Evolutionary conservation across 2,113 vertebrate genomes (phyloP).

Genomic region (Phylloscopus trochilus): DNA sequence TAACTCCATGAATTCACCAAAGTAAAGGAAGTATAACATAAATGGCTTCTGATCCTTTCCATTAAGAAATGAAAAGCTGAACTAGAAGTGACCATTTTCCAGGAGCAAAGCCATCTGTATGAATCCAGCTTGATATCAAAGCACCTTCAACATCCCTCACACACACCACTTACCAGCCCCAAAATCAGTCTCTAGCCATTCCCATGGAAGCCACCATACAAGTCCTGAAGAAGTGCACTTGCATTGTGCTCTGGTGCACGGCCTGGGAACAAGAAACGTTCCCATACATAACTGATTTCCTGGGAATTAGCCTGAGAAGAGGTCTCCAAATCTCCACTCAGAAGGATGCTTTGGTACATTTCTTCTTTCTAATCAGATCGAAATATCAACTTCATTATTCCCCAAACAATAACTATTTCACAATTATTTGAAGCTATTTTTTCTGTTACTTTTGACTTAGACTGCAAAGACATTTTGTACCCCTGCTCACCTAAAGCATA

Average conservation of each 20-base stretch:
- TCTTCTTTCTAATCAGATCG: not conserved
- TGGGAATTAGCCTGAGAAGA: not conserved
- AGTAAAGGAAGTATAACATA: not conserved
- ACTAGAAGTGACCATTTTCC: not conserved
- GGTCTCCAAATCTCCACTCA: not conserved
- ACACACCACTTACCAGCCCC: not conserved
- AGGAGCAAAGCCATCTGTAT: not conserved
- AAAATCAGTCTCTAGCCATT: not conserved
- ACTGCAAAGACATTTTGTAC: not conserved
- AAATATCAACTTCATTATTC: not conserved
- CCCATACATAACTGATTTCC: not conserved
- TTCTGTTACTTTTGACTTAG: not conserved
- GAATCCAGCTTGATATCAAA: not conserved
- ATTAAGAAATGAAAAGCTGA: conserved; percentile 2
- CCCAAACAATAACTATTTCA: not conserved
- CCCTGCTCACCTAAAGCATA: not conserved
- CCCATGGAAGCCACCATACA: not conserved
- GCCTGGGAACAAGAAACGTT: rapidly evolving
- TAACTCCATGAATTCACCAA: not conserved
- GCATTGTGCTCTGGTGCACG: not conserved
- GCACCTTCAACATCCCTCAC: not conserved
- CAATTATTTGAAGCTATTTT: not conserved
- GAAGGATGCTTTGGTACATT: not conserved
- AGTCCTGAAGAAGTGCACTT: not conserved
- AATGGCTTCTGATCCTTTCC: not conserved